Base-by-base conservation (phyloP, 2,797 vertebrate genomes). In the Rhinophrynus dorsalis region DNA sequence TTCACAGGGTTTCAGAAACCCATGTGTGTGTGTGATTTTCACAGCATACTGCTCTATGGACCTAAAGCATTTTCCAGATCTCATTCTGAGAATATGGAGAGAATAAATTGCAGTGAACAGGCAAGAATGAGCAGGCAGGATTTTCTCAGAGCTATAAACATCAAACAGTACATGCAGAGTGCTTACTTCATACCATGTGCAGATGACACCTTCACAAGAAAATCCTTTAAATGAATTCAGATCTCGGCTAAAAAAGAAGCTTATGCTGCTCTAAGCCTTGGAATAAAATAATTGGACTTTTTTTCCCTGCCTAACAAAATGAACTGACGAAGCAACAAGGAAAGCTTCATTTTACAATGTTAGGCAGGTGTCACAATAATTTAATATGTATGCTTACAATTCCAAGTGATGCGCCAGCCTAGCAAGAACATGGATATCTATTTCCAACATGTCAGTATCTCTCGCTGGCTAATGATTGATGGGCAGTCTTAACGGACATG, bases 301-400 rank as follows among this genome's bases (percentile, higher is more conserved):
- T 44, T 30, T 30, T 60, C 18, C 21, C 48, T 24, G 37, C 2
- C 7, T 11, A 27, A 45, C 29, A 60, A 42, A 32, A 58, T 37
- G 32, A 38, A 11, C 17, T 68, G 67, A 60, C 29, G 27, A 44
- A 23, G 20, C 48, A 17, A 27, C 21, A 3, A 13, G 1, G 26
- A 24, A 12, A 37, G 38, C n/a, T 27, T 38, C 15, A 38, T 45
- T 21, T 17, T 45, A 35, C 30, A 29, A 18, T 10, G 37, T 37
- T 23, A n/a, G 21, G 38, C 40, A 56, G 58, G 50, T 70, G 58
- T 70, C 50, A 47, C 37, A 38, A 54, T 69, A 24, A 60, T 52
- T 51, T 61, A 35, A 56, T 62, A 48, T 56, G 37, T 51, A 13
- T 11, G 47, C 11, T 20, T 23, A 12, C 9, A 5, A 26, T 21